Evolutionary conservation across 1,140 invertebrate genomes (phyloP).

Genomic region (Drosophila oshimai): DNA sequence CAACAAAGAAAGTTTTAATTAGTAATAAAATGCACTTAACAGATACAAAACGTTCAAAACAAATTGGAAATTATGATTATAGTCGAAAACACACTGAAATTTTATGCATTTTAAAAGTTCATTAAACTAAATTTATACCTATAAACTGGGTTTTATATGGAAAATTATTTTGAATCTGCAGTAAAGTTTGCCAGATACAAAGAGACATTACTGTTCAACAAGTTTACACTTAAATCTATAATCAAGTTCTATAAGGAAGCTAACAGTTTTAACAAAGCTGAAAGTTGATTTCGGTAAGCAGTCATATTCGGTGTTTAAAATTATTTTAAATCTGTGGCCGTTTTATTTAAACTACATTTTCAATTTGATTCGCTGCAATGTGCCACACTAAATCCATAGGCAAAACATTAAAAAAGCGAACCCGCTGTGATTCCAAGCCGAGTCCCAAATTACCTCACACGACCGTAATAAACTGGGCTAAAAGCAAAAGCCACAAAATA

Average conservation of each 20-base stretch:
- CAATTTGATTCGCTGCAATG: constrained; percentile 1
- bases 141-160: no score
- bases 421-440: neutral
- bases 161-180: no score
- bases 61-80: no score
- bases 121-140: no score
- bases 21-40: neutral
- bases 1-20: neutral
- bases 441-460: constrained; percentile 30
- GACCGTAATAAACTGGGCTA: constrained; percentile 66
- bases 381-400: constrained; percentile 8
- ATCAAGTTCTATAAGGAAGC: neutral
- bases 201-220: no score
- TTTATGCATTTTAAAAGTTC: neutral
- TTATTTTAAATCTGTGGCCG: constrained; percentile 1
- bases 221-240: neutral
- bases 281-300: neutral
- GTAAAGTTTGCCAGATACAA: neutral
- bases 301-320: neutral
- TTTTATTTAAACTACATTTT: constrained; percentile 8
- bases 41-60: no score
- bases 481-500: constrained; percentile 57
- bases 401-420: constrained; percentile 10
- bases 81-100: neutral
- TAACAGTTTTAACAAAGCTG: neutral